Percentiles rank a stretch among this genome's conserved stretches.
Evolutionary conservation across 2,113 vertebrate species (phyloP).

Genomic region (Apeltes quadracus): DNA sequence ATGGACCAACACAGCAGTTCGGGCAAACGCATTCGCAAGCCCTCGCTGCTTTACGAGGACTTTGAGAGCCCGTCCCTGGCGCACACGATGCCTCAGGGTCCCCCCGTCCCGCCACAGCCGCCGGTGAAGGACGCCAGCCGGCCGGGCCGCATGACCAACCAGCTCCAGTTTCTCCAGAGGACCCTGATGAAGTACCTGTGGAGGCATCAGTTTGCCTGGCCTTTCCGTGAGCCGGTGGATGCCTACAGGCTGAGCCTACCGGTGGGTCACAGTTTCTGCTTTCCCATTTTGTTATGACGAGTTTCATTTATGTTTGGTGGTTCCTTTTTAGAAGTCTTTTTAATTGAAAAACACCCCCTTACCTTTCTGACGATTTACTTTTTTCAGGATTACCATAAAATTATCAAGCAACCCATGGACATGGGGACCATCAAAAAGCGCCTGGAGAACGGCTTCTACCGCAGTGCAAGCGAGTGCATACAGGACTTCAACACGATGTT

Average conservation of each 20-base stretch:
- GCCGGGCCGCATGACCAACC: conserved; percentile 88
- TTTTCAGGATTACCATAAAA: conserved; percentile 93
- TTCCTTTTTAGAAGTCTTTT: background rate
- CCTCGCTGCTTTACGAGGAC: conserved; percentile 91
- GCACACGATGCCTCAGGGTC: conserved; percentile 69
- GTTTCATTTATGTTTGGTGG: background rate
- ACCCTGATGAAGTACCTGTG: conserved; percentile 90
- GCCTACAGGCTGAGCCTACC: conserved; percentile 87
- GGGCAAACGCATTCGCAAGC: conserved; percentile 93
- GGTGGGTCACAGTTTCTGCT: conserved; percentile 25
- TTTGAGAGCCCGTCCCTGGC: conserved; percentile 91
- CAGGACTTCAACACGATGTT: conserved; percentile 99
- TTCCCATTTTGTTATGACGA: background rate
- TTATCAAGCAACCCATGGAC: conserved; percentile 97
- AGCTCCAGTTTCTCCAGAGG: conserved; percentile 92
- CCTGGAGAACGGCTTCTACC: conserved; percentile 92
- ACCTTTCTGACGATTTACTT: background rate
- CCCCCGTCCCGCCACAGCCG: conserved; percentile 71
- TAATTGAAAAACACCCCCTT: background rate
- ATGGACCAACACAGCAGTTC: conserved; percentile 76
- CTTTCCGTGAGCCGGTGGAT: conserved; percentile 92
- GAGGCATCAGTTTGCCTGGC: conserved; percentile 96
- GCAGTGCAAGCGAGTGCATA: conserved; percentile 91
- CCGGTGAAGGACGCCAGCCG: conserved; percentile 86
- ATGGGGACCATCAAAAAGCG: conserved; percentile 95